Evolutionary conservation across 1,140 invertebrate genomes (phyloP), one percentile per base, ranked within the genome.

Genomic region (Venturia canescens): DNA sequence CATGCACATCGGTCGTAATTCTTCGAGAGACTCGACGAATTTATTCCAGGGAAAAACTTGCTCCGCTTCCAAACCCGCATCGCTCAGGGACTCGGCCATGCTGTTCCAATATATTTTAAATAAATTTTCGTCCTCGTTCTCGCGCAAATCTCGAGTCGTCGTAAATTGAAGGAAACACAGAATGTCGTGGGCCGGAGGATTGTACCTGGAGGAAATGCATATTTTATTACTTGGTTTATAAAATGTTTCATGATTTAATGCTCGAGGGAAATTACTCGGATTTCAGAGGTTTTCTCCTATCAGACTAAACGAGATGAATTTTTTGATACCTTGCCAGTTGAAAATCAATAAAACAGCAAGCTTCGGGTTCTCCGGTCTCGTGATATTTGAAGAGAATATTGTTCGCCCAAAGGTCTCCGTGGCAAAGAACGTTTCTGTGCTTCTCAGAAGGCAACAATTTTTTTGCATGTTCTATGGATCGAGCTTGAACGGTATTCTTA

Each of bases 331-430:
- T 85, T 0, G 92, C 92, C 31, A 95, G 88, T 87, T 95, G 95
- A 77, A 93, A 95, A 85, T 95, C 95, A 23, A 95, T 91, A 5
- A 95, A 83, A 15, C 93, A 90, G 18, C 93, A 93, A 9, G 88
- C 84, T 2, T 89, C 75, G 1, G 92, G 82, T 48, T 89, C 86
- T 13, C 85, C 87, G 76, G 90, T 87, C 4, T 86, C 84, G 0
- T 91, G 86, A 79, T 93, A 93, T 85, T 94, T 94, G 80, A 94
- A 94, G 83, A 95, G 88, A 57, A 95, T 92, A 86, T 95, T 95
- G 78, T 94, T 94, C 0, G 93, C 88, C 94, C 94, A 95, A n/a
- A 94, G 85, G 87, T 95, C 94, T 0, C 94, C 94, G 78, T 95
- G 94, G 80, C 93, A 94, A 3, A 95, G 82, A 0, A 94, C 94